A percentile compares a stretch with the other conserved stretches of the same genome.
Evolutionary conservation across 2,888 invertebrate species (phyloP).

Genomic region (Gibbula magus): DNA sequence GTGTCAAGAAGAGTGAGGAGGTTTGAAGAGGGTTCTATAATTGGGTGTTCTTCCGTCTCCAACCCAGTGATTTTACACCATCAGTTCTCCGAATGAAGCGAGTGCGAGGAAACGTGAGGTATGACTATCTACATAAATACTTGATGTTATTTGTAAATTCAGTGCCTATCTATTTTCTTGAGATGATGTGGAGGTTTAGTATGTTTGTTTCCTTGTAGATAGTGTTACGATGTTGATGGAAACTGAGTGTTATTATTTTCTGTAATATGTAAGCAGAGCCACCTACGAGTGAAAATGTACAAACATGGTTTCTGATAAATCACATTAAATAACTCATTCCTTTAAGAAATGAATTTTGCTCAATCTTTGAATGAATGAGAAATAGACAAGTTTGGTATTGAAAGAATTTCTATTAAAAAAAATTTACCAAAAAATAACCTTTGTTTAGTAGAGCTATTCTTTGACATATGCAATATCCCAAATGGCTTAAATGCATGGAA

Average conservation of each 20-base stretch:
- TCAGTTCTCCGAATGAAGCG: not conserved
- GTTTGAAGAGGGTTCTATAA: no score
- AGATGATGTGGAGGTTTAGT: constrained; percentile 8
- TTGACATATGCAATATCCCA: constrained; percentile 18
- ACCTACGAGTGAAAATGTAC: no score
- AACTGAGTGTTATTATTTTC: constrained; percentile 18
- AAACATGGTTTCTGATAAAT: constrained; percentile 6
- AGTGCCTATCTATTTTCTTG: constrained; percentile 25
- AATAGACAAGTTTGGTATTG: not conserved
- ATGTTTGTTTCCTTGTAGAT: constrained; percentile 19
- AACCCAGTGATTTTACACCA: not conserved
- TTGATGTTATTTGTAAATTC: constrained; percentile 23
- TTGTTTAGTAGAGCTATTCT: not conserved
- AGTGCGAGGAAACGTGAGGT: not conserved
- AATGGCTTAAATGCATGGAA: constrained; percentile 10
- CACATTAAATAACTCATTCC: constrained; percentile 14
- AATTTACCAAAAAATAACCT: not conserved
- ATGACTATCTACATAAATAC: constrained; percentile 6
- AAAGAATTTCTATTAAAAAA: constrained; percentile 2
- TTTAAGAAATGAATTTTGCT: constrained; percentile 19
- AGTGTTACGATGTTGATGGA: not conserved
- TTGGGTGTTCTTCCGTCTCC: no score
- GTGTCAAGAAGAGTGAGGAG: no score
- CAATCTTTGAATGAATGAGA: constrained; percentile 17
- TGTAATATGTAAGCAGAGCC: not conserved